Conservation (phyloP, 2,888 invertebrate genomes). For the Vesta saturnalis region DNA sequence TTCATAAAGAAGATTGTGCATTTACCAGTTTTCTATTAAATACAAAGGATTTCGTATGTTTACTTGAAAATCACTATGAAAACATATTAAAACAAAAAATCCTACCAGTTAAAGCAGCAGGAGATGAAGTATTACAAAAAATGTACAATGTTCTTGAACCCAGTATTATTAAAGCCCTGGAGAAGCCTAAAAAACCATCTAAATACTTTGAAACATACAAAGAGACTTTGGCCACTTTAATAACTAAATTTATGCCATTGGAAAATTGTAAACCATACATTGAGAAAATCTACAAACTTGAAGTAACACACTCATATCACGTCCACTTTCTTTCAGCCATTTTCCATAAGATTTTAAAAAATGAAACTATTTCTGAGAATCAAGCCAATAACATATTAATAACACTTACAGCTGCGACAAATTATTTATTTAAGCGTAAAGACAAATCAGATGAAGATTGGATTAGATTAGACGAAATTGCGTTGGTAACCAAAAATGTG, state of each 20-base stretch:
- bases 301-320: slow-evolving; percentile 69
- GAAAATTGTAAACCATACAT: slow-evolving; percentile 68
- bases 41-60: slow-evolving; percentile 62
- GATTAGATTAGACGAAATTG: slow-evolving; percentile 44
- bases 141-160: slow-evolving; percentile 70
- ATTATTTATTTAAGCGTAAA: slow-evolving; percentile 63
- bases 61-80: slow-evolving; percentile 64
- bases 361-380: slow-evolving; percentile 59
- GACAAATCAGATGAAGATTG: slow-evolving; percentile 42
- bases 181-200: slow-evolving; percentile 76
- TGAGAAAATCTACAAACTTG: slow-evolving; percentile 71
- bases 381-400: slow-evolving; percentile 66
- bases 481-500: slow-evolving; percentile 33
- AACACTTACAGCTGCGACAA: slow-evolving; percentile 66
- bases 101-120: slow-evolving; percentile 61
- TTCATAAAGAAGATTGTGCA: slow-evolving; percentile 68
- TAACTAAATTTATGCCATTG: slow-evolving; percentile 69
- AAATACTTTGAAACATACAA: slow-evolving; percentile 71
- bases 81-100: slow-evolving; percentile 66
- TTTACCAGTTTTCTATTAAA: slow-evolving; percentile 69
- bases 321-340: slow-evolving; percentile 66
- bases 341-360: slow-evolving; percentile 64
- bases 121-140: slow-evolving; percentile 63
- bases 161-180: slow-evolving; percentile 71
- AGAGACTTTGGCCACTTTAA: slow-evolving; percentile 67